These are phyloP conservation scores for Drosophila lowei DNA, from an alignment of 1,140 invertebrate species.

Conservation along the genomic window DNA sequence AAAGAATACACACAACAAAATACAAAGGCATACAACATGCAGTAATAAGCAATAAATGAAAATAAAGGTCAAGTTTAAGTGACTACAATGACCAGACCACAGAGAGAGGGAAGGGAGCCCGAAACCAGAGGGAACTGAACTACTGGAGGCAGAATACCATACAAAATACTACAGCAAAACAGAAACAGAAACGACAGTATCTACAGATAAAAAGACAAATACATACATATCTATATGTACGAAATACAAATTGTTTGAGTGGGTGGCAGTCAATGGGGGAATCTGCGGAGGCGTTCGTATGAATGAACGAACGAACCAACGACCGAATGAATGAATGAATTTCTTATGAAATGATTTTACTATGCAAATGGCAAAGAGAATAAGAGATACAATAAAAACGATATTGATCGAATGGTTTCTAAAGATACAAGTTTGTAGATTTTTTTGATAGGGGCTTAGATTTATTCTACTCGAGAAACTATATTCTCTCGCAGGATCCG, in stretches of 20 bases:
- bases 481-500: too few relatives aligned
- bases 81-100: slow-evolving; percentile 38
- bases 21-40: slow-evolving; percentile 36
- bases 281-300: slow-evolving; percentile 30
- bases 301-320: slow-evolving; percentile 32
- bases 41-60: slow-evolving; percentile 73
- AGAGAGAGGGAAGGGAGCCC: too few relatives aligned
- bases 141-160: slow-evolving; percentile 1
- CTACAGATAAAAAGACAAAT: slow-evolving; percentile 34
- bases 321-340: slow-evolving; percentile 38
- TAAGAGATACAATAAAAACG: too few relatives aligned
- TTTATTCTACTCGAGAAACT: too few relatives aligned
- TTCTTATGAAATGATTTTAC: slow-evolving; percentile 24
- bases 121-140: too few relatives aligned
- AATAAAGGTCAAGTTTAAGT: slow-evolving; percentile 79
- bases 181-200: slow-evolving; percentile 14
- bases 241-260: slow-evolving; percentile 27
- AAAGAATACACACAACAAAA: slow-evolving; percentile 36
- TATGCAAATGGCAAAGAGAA: slow-evolving; percentile 16
- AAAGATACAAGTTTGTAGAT: too few relatives aligned
- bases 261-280: slow-evolving; percentile 3
- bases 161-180: slow-evolving; percentile 2
- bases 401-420: too few relatives aligned
- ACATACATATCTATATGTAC: slow-evolving; percentile 8
- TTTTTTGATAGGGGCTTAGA: too few relatives aligned